A percentile compares a stretch with the other conserved stretches of the same genome.
Conservation (phyloP, 2,888 invertebrate species). For the Seladonia tumulorum region DNA sequence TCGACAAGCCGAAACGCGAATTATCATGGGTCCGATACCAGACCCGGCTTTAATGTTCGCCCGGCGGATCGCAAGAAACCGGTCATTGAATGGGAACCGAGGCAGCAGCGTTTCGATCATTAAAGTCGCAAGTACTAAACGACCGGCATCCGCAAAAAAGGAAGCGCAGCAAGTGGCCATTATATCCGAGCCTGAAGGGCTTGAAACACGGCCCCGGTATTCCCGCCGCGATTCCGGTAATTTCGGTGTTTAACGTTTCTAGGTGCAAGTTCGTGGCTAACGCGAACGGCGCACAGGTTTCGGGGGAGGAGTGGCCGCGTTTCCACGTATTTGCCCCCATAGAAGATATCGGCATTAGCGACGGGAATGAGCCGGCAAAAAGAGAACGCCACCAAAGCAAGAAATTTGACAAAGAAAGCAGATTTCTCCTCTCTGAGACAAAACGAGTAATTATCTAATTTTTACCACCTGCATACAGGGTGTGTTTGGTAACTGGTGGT, state of each 20-base stretch:
- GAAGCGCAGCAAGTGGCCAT: slow-evolving; percentile 43
- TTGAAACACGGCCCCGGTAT: slow-evolving; percentile 7
- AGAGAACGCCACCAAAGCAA: not conserved
- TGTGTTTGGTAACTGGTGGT: too few species aligned
- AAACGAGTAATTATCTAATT: too few species aligned
- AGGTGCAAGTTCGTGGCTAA: not conserved
- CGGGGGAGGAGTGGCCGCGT: not conserved
- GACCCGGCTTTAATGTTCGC: not conserved
- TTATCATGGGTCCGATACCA: slow-evolving; percentile 7
- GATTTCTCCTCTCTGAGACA: too few species aligned
- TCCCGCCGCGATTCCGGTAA: slow-evolving; percentile 33
- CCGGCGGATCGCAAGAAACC: slow-evolving; percentile 11
- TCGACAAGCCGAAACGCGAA: slow-evolving; percentile 8
- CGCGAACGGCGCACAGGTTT: not conserved
- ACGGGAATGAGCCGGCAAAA: not conserved
- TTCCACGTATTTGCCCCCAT: slow-evolving; percentile 6
- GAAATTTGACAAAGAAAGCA: not conserved
- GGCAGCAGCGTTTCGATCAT: slow-evolving; percentile 37
- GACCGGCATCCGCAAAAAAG: slow-evolving; percentile 27
- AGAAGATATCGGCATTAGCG: slow-evolving; percentile 34
- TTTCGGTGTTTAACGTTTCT: slow-evolving; percentile 41
- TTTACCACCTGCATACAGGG: too few species aligned
- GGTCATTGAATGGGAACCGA: slow-evolving; percentile 12
- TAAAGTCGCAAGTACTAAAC: slow-evolving; percentile 28
- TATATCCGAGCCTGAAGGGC: slow-evolving; percentile 26